phyloP scores from a whole-genome alignment of 2,888 invertebrate species.

The Drosophila anomelani region DNA sequence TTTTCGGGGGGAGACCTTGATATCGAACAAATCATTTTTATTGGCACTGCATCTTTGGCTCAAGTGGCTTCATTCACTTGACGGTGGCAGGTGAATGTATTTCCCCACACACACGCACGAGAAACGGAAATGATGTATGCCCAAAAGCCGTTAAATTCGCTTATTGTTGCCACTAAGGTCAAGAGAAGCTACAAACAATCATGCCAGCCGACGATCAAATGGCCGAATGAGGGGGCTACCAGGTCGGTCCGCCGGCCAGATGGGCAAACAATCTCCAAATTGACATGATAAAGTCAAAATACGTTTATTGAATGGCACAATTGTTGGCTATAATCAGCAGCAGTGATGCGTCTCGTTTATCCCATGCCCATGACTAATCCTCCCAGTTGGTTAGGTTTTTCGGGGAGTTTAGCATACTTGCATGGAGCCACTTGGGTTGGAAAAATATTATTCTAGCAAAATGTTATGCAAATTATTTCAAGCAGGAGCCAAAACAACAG shows the following conservation, averaged over 20 bases:
- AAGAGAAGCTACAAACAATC: slow-evolving; percentile 63
- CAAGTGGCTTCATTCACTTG: slow-evolving; percentile 54
- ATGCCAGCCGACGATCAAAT: slow-evolving; percentile 57
- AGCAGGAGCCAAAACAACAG: slow-evolving; percentile 57
- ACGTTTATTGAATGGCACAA: slow-evolving; percentile 3
- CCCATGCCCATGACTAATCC: slow-evolving; percentile 13
- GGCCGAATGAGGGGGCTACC: slow-evolving; percentile 43
- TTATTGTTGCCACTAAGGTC: slow-evolving; percentile 62
- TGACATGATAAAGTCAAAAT: slow-evolving; percentile 32
- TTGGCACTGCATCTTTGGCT: slow-evolving; percentile 60
- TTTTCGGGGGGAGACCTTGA: slow-evolving; percentile 54
- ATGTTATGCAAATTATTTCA: slow-evolving; percentile 66
- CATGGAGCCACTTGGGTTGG: slow-evolving; percentile 12
- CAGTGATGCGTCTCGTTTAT: slow-evolving; percentile 14
- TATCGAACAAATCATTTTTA: slow-evolving; percentile 48
- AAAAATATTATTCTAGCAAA: slow-evolving; percentile 58
- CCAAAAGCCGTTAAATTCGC: slow-evolving; percentile 69
- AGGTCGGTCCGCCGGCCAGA: slow-evolving; percentile 14
- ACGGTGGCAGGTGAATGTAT: slow-evolving; percentile 68
- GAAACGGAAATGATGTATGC: slow-evolving; percentile 73
- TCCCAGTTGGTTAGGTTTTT: not conserved
- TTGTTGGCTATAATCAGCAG: slow-evolving; percentile 40
- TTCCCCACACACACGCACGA: slow-evolving; percentile 60
- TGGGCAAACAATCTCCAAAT: slow-evolving; percentile 27
- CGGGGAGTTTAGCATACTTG: slow-evolving; percentile 8